A percentile compares a stretch with the other conserved stretches of the same genome.
Conservation (phyloP, 2,797 vertebrate species). For the Mionectes olivaceus region DNA sequence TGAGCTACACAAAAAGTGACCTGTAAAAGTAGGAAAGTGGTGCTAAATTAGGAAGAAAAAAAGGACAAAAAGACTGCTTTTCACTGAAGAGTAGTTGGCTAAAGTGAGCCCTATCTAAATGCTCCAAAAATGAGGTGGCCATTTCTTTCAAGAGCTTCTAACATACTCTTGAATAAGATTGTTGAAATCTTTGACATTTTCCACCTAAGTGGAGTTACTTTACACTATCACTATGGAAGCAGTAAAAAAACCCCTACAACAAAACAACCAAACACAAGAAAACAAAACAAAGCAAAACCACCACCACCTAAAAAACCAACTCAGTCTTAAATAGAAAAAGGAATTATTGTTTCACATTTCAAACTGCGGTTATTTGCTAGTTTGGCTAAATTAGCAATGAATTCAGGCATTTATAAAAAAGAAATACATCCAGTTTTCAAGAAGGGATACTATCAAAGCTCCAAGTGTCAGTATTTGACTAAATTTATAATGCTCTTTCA, state of each 20-base stretch:
- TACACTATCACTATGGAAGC: neutral
- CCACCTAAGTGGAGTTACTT: neutral
- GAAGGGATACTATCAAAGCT: neutral
- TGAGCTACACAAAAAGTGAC: constrained; percentile 4
- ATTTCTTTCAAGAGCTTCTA: neutral
- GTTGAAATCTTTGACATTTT: neutral
- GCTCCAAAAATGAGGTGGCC: neutral
- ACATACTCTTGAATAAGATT: neutral
- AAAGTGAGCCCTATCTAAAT: neutral
- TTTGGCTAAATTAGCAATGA: neutral
- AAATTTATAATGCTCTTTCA: neutral
- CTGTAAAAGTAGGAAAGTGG: neutral
- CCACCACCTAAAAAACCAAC: neutral
- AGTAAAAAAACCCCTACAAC: neutral
- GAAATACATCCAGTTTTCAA: neutral
- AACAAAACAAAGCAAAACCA: neutral
- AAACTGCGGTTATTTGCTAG: neutral
- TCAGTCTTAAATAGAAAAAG: neutral
- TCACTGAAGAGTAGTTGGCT: neutral
- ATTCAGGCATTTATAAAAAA: neutral
- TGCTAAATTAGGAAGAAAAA: neutral
- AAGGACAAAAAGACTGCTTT: neutral
- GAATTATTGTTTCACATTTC: neutral
- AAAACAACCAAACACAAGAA: neutral
- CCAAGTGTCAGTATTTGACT: neutral